Evolutionary conservation across 2,888 invertebrate genomes (phyloP), one percentile per base, ranked within the genome.

Genomic region (Cantharis flavilabris): DNA sequence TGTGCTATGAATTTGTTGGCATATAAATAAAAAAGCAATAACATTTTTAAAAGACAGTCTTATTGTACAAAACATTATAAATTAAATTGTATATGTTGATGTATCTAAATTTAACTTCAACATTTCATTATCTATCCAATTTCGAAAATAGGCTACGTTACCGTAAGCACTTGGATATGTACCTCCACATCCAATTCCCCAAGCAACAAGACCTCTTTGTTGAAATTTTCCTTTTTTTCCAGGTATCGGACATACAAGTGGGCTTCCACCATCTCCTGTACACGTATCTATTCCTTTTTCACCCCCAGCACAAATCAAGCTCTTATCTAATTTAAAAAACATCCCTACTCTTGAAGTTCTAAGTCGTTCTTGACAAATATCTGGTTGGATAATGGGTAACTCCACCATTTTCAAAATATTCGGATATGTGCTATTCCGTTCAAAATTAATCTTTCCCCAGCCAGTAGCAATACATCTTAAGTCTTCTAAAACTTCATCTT

Each of bases 261-360:
- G 94, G 14, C 95, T 93, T 0, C 96, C 96, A 0, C 96, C 96
- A 84, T 96, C 96, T 3, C 85, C 93, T 84, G 91, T 92, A 88
- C 96, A 95, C 0, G 94, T 93, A 82, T 95, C 95, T 80, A 91
- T 91, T 13, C 92, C 93, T 0, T 87, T 83, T 83, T 94, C 94
- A 0, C 95, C 95, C 0, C 95, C 95, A 0, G 96, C 96, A 84
- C 96, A 96, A 77, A 95, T 91, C 85, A 95, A 95, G 5, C 92
- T 92, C 0, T 89, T 85, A 83, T 95, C 91, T 7, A 96, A 89
- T 64, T 88, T 84, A 86, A 94, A 96, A 84, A 90, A 88, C 1
- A 88, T 88, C 0, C 95, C 94, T 0, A 96, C 89, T 0, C 94
- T 90, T 0, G 95, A 95, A 49, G 88, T 89, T 0, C 93, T 90